Conservation (phyloP, 2,113 vertebrate species). For the Pipra filicauda region DNA sequence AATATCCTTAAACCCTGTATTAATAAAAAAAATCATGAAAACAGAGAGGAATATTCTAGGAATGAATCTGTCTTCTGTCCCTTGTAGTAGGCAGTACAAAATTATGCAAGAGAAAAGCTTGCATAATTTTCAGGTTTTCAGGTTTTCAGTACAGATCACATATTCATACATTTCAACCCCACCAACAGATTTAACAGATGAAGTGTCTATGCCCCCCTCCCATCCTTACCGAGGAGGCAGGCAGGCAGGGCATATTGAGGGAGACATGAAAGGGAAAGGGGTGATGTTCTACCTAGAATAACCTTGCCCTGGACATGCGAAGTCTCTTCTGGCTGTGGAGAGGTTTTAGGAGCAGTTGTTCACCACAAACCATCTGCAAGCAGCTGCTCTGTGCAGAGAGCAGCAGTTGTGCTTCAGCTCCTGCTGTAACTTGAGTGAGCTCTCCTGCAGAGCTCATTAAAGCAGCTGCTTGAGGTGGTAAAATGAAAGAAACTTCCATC, state of each 20-base stretch:
- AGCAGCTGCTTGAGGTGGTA: neutral
- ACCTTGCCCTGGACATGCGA: neutral
- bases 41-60: accelerated
- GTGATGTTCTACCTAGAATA: neutral
- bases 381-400: neutral
- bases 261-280: neutral
- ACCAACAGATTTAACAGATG: neutral
- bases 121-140: no score
- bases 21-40: neutral
- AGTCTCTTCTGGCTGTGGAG: neutral
- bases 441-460: neutral
- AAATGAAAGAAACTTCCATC: neutral
- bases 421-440: neutral
- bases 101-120: neutral
- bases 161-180: neutral
- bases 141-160: neutral
- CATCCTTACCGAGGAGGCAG: neutral
- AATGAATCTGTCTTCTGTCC: neutral
- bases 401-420: neutral
- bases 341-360: neutral
- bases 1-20: neutral
- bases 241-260: neutral
- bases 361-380: neutral
- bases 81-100: neutral
- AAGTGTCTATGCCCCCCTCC: neutral